Base-by-base conservation (phyloP, 2,888 invertebrate species). In the Drosophila suboccidentalis region DNA sequence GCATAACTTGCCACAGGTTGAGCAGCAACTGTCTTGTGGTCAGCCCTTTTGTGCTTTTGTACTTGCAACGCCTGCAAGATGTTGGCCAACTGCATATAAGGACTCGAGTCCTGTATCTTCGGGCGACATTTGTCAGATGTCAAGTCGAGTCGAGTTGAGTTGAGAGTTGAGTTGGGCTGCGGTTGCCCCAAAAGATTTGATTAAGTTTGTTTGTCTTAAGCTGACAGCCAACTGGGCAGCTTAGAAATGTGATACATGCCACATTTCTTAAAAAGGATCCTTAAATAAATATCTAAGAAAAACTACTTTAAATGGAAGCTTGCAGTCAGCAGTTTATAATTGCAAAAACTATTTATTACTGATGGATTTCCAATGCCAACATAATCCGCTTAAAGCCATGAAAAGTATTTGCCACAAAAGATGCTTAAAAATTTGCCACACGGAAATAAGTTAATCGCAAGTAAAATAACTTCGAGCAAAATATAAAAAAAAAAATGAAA, bases 111-210 rank as follows among this genome's bases (percentile, higher is more conserved):
- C 63, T 55, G 59, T 80, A 34, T 71, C 88, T 78, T 49, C 51
- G 58, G 82, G 76, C 82, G 78, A 86, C 83, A 80, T 70, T 85
- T 87, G 88, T 80, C 83, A 82, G 85, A 68, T 66, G 53, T 62
- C 53, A 41, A 49, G 26, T 47, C 26, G 19, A 41, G 32, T 59
- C 43, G 17, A 19, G n/a, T n/a, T n/a, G 26, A 65, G 47, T 60
- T 57, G 36, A 54, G 29, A 58, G 58, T 65, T 68, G 71, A 70
- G 74, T 54, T 75, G 65, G 84, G 71, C 77, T 84, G 82, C 68
- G 86, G 82, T 71, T 75, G 78, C 73, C 73, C 68, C 80, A 70
- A 85, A 72, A 66, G 78, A 78, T 87, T 87, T 85, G 74, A 85
- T 78, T 80, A 87, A 87, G 80, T 80, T 75, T 74, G 64, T 61